phyloP scores from a whole-genome alignment of 2,888 invertebrate species.

The Iselma pallidipennis region DNA sequence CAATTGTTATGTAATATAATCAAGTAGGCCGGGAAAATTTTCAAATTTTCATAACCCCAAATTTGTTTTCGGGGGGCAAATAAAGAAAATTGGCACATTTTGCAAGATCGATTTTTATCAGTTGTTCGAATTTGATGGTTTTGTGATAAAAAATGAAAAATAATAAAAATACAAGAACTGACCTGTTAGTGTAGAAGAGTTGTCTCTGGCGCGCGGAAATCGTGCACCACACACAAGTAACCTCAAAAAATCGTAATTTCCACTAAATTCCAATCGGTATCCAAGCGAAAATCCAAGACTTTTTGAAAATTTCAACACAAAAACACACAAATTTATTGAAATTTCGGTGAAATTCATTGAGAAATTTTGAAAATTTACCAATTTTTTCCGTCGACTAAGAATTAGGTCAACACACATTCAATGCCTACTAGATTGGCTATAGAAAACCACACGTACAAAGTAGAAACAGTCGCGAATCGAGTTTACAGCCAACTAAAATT shows the following conservation, averaged over 20 bases:
- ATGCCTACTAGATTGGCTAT: slow-evolving; percentile 11
- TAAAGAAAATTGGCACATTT: no score
- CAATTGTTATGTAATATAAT: neutral
- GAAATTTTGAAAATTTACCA: no score
- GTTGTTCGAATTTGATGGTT: no score
- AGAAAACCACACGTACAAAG: slow-evolving; percentile 14
- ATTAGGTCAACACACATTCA: slow-evolving; percentile 26
- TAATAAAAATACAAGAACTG: no score
- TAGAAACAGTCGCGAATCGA: slow-evolving; percentile 18
- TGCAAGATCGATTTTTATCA: no score
- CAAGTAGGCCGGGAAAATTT: neutral
- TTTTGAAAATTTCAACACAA: neutral
- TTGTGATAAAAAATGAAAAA: no score
- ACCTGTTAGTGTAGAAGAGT: no score
- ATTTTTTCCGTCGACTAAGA: no score
- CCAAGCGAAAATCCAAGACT: neutral
- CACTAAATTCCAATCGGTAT: neutral
- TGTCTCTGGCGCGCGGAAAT: no score
- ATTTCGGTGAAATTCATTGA: no score
- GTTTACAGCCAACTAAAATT: neutral
- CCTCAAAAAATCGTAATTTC: neutral
- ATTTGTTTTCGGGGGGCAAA: neutral
- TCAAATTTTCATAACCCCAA: neutral
- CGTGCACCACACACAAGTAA: no score
- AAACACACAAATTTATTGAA: no score